Evolutionary conservation across 1,140 invertebrate species (phyloP).

Genomic region (Oryzaephilus surinamensis): DNA sequence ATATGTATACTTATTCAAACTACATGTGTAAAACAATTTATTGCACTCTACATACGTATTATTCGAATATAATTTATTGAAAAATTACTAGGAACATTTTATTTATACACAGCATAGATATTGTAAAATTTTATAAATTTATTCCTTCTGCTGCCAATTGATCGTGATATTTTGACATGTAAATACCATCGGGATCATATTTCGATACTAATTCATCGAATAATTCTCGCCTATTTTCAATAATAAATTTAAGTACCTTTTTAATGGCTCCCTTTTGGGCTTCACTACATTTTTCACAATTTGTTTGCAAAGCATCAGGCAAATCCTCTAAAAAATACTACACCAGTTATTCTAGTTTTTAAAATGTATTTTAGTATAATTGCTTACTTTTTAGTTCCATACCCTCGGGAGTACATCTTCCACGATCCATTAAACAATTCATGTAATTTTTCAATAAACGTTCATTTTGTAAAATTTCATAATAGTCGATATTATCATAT

Average conservation of each 20-base stretch:
- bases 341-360: background rate
- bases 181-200: conserved; percentile 47
- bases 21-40: too few relatives aligned
- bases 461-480: conserved; percentile 4
- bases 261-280: conserved; percentile 45
- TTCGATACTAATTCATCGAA: conserved; percentile 42
- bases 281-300: conserved; percentile 48
- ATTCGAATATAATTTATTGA: background rate
- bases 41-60: background rate
- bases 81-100: background rate
- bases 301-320: conserved; percentile 50
- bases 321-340: conserved; percentile 41
- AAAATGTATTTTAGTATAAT: too few relatives aligned
- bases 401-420: background rate
- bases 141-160: background rate
- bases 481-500: conserved; percentile 3
- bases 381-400: conserved; percentile 3
- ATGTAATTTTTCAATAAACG: conserved; percentile 6
- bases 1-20: too few relatives aligned
- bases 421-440: background rate
- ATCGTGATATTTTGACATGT: background rate
- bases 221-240: conserved; percentile 46
- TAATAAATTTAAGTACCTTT: conserved; percentile 41
- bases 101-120: conserved; percentile 22
- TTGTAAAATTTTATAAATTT: conserved; percentile 34